Conservation (phyloP, 2,113 vertebrate species). For the Amazona vittata region DNA sequence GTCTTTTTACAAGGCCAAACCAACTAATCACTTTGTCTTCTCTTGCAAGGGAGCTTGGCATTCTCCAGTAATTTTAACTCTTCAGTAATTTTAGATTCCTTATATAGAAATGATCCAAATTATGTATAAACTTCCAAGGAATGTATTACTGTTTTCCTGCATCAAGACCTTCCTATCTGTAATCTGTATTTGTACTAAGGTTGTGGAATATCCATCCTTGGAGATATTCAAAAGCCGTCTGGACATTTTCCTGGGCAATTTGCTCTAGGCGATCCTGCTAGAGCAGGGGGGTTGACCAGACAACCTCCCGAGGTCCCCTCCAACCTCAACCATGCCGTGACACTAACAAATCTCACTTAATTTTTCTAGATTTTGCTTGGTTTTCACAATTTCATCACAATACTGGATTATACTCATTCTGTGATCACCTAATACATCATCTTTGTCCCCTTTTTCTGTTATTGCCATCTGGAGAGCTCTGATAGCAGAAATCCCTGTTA, state of each 20-base stretch:
- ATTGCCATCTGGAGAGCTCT: background rate
- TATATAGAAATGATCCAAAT: background rate
- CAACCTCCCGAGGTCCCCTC: background rate
- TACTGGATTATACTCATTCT: background rate
- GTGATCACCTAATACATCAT: background rate
- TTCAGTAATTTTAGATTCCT: background rate
- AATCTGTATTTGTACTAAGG: background rate
- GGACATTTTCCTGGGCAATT: background rate
- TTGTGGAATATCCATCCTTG: background rate
- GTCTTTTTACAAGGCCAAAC: background rate
- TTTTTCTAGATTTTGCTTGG: background rate
- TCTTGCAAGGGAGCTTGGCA: background rate
- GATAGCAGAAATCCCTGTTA: background rate
- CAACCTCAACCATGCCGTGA: background rate
- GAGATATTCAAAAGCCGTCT: background rate
- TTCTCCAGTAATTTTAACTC: background rate
- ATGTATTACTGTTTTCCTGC: background rate
- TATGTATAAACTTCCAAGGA: background rate
- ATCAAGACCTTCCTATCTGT: background rate
- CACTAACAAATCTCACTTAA: background rate
- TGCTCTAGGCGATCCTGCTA: background rate
- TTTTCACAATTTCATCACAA: background rate
- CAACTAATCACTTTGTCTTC: background rate
- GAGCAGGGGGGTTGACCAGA: background rate
- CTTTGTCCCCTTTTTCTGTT: background rate